A percentile compares a stretch with the other conserved stretches of the same genome.
These are phyloP conservation scores for Heliconius eleuchia DNA, from an alignment of 1,140 invertebrate species.

Conservation along the genomic window DNA sequence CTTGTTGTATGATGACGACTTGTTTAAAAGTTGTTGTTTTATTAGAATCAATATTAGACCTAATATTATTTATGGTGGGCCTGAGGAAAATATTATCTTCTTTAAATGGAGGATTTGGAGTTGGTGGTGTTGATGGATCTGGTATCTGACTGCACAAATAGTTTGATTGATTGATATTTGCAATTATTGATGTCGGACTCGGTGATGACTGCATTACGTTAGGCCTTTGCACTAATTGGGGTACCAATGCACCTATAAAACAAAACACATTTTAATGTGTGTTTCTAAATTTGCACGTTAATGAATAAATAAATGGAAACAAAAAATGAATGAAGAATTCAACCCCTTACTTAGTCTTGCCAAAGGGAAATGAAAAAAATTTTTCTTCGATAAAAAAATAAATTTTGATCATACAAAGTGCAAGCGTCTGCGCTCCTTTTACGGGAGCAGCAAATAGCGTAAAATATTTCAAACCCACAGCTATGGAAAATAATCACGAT, in stretches of 20 bases:
- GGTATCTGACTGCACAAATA: constrained; percentile 67
- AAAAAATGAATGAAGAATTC: no score
- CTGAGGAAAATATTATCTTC: constrained; percentile 51
- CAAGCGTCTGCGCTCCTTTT: no score
- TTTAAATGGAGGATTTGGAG: constrained; percentile 37
- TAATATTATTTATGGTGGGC: constrained; percentile 45
- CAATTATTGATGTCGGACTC: constrained; percentile 74
- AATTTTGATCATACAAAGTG: no score
- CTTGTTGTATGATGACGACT: constrained; percentile 60
- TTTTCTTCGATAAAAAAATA: no score
- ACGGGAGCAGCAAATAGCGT: no score
- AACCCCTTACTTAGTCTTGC: no score
- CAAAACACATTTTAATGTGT: constrained; percentile 5
- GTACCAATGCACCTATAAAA: constrained; percentile 60
- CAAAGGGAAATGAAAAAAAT: no score
- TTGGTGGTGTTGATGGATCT: constrained; percentile 41
- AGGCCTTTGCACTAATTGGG: constrained; percentile 56
- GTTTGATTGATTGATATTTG: constrained; percentile 74
- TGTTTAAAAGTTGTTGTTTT: constrained; percentile 53
- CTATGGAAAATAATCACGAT: no score
- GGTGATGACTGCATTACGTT: constrained; percentile 72
- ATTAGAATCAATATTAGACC: constrained; percentile 13
- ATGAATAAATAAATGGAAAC: no score
- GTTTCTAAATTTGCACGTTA: no score
- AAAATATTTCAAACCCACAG: no score